A percentile compares a stretch with the other conserved stretches of the same genome.
phyloP scores from a whole-genome alignment of 37 sponge, comb jelly and placozoan species.

The Spongia lamella region DNA sequence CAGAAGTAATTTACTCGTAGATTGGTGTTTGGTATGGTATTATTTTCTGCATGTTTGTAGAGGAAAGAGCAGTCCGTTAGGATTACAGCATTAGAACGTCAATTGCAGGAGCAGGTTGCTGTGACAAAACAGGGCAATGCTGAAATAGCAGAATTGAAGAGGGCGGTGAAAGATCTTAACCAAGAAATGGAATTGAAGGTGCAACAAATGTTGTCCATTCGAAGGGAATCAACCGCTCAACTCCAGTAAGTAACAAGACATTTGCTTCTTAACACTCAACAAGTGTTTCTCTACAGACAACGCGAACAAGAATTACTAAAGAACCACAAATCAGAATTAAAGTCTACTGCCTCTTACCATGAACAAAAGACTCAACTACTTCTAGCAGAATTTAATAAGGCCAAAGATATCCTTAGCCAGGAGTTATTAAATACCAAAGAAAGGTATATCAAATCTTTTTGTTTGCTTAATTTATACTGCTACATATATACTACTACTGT shows the following conservation, averaged over 20 bases:
- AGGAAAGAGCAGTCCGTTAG: too few relatives aligned
- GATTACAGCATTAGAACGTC: not conserved
- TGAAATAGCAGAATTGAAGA: not conserved
- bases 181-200: slow-evolving; percentile 51
- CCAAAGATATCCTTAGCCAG: slow-evolving; percentile 58
- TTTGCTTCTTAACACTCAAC: too few relatives aligned
- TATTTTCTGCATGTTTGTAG: too few relatives aligned
- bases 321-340: slow-evolving; percentile 61
- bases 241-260: slow-evolving; percentile 42
- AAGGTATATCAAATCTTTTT: slow-evolving; percentile 17
- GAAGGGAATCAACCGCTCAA: slow-evolving; percentile 47
- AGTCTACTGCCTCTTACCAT: slow-evolving; percentile 42
- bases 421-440: slow-evolving; percentile 39
- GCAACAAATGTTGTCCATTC: slow-evolving; percentile 39
- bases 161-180: slow-evolving; percentile 7
- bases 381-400: slow-evolving; percentile 71
- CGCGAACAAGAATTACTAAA: slow-evolving; percentile 52
- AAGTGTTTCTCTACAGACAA: slow-evolving; percentile 40
- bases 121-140: not conserved
- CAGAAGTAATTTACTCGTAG: too few relatives aligned
- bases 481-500: not conserved
- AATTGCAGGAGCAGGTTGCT: slow-evolving; percentile 5
- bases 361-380: slow-evolving; percentile 50
- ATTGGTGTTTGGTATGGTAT: too few relatives aligned
- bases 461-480: not conserved